These are phyloP conservation scores for Pipra filicauda DNA, from an alignment of 2,113 vertebrate genomes.

Conservation along the genomic window DNA sequence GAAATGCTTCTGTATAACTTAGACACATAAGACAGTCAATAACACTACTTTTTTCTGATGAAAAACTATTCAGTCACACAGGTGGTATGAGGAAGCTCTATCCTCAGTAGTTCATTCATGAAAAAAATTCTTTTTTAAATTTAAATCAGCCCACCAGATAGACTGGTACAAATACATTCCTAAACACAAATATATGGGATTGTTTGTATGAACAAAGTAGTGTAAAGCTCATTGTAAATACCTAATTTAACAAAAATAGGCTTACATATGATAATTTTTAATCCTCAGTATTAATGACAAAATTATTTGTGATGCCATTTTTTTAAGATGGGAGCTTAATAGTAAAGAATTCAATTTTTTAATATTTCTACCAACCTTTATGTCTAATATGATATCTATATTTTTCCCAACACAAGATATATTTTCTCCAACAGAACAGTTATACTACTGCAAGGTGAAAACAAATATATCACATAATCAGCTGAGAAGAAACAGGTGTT, in stretches of 20 bases:
- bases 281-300: neutral
- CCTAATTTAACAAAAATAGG: neutral
- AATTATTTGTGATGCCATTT: neutral
- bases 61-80: neutral
- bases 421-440: conserved; percentile 1
- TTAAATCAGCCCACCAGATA: neutral
- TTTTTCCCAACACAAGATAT: neutral
- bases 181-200: neutral
- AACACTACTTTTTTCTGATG: neutral
- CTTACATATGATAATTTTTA: conserved; percentile 20
- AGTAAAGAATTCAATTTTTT: neutral
- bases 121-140: neutral
- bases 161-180: neutral
- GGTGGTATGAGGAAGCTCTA: neutral
- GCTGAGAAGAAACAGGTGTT: conserved; percentile 6
- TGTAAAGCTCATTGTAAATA: conserved; percentile 29
- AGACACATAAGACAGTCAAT: neutral
- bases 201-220: neutral
- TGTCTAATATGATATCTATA: neutral
- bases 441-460: neutral
- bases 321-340: neutral
- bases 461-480: conserved; percentile 16
- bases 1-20: neutral
- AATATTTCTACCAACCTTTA: conserved; percentile 31
- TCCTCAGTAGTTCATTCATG: neutral